Evolutionary conservation across 2,888 invertebrate species (phyloP).

Genomic region (Drosophila cracens): DNA sequence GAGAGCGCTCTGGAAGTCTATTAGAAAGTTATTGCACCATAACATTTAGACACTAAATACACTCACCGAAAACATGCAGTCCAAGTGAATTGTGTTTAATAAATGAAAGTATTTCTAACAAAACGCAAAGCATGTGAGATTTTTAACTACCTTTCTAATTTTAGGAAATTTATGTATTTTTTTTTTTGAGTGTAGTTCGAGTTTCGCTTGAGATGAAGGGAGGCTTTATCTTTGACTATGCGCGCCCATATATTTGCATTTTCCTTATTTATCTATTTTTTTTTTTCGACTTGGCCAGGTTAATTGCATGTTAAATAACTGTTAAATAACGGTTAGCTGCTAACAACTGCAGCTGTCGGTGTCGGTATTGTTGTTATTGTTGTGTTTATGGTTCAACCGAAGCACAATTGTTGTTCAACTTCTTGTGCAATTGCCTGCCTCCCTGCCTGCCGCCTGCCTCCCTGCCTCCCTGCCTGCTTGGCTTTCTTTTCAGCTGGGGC

Average conservation of each 20-base stretch:
- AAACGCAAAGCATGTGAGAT: neutral
- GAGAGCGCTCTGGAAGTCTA: slow-evolving; percentile 21
- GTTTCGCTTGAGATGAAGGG: slow-evolving; percentile 24
- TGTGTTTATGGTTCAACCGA: slow-evolving; percentile 57
- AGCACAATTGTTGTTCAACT: slow-evolving; percentile 59
- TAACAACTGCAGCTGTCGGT: slow-evolving; percentile 46
- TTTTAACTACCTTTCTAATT: neutral
- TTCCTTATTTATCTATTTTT: slow-evolving; percentile 41
- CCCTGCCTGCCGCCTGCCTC: neutral
- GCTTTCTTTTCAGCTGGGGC: slow-evolving; percentile 43
- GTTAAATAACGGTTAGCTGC: slow-evolving; percentile 73
- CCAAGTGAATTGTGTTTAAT: neutral
- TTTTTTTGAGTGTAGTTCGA: slow-evolving; percentile 10
- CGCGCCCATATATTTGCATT: slow-evolving; percentile 60
- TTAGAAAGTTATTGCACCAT: slow-evolving; percentile 79
- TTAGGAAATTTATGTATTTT: neutral
- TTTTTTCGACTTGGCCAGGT: slow-evolving; percentile 44
- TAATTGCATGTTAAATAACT: slow-evolving; percentile 80
- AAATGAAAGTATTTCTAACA: neutral
- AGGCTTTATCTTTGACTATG: slow-evolving; percentile 29
- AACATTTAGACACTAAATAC: slow-evolving; percentile 43
- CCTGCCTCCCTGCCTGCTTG: neutral
- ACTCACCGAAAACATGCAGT: neutral
- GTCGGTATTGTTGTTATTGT: slow-evolving; percentile 10
- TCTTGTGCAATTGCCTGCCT: slow-evolving; percentile 63